Base-by-base conservation (phyloP, 2,113 vertebrate genomes). In the Grantiella picta region DNA sequence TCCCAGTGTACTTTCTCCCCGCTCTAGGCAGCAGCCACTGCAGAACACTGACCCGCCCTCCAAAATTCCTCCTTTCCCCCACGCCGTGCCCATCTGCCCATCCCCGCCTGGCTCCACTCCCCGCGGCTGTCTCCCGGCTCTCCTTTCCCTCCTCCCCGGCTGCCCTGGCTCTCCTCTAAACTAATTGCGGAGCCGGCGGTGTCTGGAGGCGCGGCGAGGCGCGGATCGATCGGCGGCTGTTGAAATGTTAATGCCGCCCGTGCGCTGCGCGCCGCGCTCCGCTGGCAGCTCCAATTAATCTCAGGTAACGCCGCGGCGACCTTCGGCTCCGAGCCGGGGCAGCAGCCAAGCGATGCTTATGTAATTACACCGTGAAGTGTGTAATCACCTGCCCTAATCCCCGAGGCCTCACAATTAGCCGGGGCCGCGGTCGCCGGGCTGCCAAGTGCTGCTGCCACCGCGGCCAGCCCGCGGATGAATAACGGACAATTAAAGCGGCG, bases 211-310 rank as follows among this genome's bases (percentile, higher is more conserved):
- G 96, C 96, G 96, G 98, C 98, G 98, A 98, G 94, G 98, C 98
- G 98, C 98, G 94, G 98, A 99, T 99, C 97, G 98, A 98, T 98
- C 96, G 95, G 97, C 95, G 92, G 98, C 98, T 98, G 97, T 92
- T 98, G 98, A 98, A 99, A 99, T 98, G 99, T 98, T 99, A 98
- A 99, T 99, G 98, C 98, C 99, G 99, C 99, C 99, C 98, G 98
- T 98, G 98, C 99, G 98, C 98, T 97, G 95, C 97, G 95, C 98
- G 98, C 98, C 97, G 98, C 98, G 98, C 97, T 98, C 96, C 98
- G 95, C 97, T 98, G 98, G 98, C 99, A 99, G 99, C 98, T 98
- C 99, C 99, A 99, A 99, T 99, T 99, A 99, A 99, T 99, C 99
- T 99, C 98, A 98, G 98, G 98, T 98, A 98, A 97, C 98, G 98